Evolutionary conservation across 1,140 invertebrate genomes (phyloP).

Genomic region (Leptinotarsa lineolata): DNA sequence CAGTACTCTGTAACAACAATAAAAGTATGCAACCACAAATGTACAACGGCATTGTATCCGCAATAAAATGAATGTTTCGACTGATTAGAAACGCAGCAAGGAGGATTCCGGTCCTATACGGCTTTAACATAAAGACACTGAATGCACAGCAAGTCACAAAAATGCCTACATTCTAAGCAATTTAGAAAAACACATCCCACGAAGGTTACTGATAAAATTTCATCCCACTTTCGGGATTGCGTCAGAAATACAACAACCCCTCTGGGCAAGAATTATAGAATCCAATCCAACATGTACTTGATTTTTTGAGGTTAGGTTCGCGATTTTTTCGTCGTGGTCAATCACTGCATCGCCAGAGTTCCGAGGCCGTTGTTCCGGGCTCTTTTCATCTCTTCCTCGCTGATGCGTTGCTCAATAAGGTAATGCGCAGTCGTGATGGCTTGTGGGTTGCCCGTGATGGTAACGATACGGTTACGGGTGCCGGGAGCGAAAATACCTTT

Average conservation of each 20-base stretch:
- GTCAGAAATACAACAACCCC: not conserved
- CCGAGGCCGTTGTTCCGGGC: conserved; percentile 84
- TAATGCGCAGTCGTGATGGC: conserved; percentile 89
- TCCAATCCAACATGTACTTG: conserved; percentile 12
- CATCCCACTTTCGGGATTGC: not conserved
- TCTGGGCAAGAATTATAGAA: not conserved
- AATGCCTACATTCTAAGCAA: conserved; percentile 25
- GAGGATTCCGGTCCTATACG: not conserved
- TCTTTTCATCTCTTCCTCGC: conserved; percentile 92
- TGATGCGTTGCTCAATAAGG: conserved; percentile 94
- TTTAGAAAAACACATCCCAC: conserved; percentile 8
- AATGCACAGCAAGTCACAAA: conserved; percentile 13
- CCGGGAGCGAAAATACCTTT: conserved; percentile 96
- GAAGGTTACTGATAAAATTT: conserved; percentile 7
- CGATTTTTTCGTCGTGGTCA: conserved; percentile 2
- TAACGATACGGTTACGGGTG: conserved; percentile 95
- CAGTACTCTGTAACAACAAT: not conserved
- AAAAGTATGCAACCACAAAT: not conserved
- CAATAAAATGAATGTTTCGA: too few relatives aligned
- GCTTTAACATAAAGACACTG: not conserved
- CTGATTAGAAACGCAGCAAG: not conserved
- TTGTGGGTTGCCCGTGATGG: conserved; percentile 86
- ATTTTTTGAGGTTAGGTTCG: conserved; percentile 5
- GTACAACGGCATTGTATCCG: not conserved
- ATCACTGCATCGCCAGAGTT: conserved; percentile 63